These are phyloP conservation scores for Triplophysa tibetana DNA, from an alignment of 2,113 vertebrate species.

Conservation along the genomic window DNA sequence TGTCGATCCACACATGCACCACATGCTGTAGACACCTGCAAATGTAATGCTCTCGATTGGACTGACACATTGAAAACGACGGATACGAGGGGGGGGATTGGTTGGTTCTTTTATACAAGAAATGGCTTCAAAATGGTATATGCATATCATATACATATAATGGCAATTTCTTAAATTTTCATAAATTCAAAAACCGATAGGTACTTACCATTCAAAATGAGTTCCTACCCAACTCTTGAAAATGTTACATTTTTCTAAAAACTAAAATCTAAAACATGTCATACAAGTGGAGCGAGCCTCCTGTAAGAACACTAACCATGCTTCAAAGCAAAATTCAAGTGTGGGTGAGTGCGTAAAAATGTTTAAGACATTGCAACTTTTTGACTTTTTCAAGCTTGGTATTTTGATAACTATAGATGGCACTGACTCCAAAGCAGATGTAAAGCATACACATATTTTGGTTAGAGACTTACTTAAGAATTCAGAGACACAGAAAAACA, in stretches of 20 bases:
- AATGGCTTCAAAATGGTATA: no score
- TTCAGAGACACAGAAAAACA: neutral
- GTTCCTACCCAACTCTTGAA: neutral
- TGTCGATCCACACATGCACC: neutral
- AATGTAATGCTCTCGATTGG: neutral
- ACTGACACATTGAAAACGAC: no score
- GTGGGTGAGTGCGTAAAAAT: neutral
- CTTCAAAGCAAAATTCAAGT: conserved; percentile 11
- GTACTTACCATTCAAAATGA: neutral
- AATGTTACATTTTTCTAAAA: neutral
- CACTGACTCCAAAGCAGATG: neutral
- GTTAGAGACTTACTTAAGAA: neutral
- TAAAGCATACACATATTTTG: neutral
- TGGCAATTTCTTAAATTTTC: no score
- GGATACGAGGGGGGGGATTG: no score
- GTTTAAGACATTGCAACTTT: neutral
- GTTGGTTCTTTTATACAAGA: no score
- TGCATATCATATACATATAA: no score
- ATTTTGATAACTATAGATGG: conserved; percentile 6
- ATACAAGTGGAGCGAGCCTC: neutral
- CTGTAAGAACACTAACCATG: conserved; percentile 19
- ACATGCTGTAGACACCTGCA: neutral
- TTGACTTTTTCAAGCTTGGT: neutral
- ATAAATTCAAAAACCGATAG: no score
- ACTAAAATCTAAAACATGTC: conserved; percentile 12